Base-by-base conservation (phyloP, 1,140 invertebrate genomes). In the Eurosta solidaginis region DNA sequence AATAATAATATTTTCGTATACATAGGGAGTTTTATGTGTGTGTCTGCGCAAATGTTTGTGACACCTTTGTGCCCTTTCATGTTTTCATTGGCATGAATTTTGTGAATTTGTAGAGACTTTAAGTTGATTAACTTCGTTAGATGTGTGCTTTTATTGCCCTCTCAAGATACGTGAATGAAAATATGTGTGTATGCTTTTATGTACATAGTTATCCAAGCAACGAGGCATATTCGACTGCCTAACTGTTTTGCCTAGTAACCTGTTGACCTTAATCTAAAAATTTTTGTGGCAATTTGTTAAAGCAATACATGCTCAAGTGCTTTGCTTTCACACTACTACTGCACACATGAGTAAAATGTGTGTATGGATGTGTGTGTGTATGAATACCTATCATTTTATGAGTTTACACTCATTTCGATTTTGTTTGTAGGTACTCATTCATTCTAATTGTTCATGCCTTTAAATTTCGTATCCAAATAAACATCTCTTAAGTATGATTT, bases 251-350 rank as follows among this genome's bases (percentile, higher is more conserved):
- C 59, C 29, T 17, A 42, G 22, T 68, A 68, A 68, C 59, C 59
- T 68, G 10, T 68, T 68, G 59, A 68, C 59, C 59, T 68, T 68
- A 68, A 40, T 68, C 59, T 68, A 2, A 20, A 27, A 17, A 9
- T 68, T 68, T 68, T 68, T 68, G 59, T 68, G 36, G 33, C 59
- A 68, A 68, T 68, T 68, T 68, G 33, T 68, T 68, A 68, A 68
- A 22, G 59, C 27, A 40, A 68, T 33, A 68, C 59, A 68, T 68
- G 59, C 59, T 29, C 33, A 68, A 29, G 22, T 68, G 40, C 27
- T 68, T 68, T 29, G 59, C 59, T 2, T 22, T 40, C 40, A 2
- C 33, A 68, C 33, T n/a, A 33, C 7, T 25, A n/a, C 3, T 7
- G 17, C 4, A 42, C 59, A 14, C 40, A 33, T 27, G 2, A 33